These are phyloP conservation scores for Nymphicus hollandicus DNA, from an alignment of 2,113 vertebrate species.

Conservation along the genomic window DNA sequence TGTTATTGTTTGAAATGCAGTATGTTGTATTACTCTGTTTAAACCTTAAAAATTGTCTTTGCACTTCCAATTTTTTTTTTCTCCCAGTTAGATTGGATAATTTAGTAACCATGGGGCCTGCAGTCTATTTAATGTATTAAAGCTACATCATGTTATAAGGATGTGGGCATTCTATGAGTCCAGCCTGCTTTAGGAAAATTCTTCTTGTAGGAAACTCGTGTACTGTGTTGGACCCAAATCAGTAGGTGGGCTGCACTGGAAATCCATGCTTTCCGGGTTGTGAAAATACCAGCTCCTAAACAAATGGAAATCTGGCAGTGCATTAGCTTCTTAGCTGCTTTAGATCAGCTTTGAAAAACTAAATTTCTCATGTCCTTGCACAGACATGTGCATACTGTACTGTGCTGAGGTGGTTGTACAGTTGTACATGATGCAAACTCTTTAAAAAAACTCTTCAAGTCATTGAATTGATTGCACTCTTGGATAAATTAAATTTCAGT, in stretches of 20 bases:
- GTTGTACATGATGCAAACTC: background rate
- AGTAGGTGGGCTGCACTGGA: background rate
- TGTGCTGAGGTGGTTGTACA: background rate
- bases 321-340: background rate
- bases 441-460: background rate
- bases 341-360: background rate
- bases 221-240: background rate
- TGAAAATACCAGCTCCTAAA: background rate
- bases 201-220: background rate
- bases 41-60: background rate
- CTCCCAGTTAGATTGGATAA: background rate
- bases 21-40: background rate
- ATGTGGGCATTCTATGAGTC: background rate
- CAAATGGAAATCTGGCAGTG: background rate
- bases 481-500: constrained; percentile 2
- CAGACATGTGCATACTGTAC: background rate
- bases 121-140: background rate
- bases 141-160: background rate
- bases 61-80: background rate
- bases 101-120: background rate
- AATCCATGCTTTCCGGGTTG: background rate
- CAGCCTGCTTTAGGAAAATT: background rate
- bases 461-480: background rate
- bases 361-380: background rate
- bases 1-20: background rate